These are phyloP conservation scores for Danio rerio DNA, from an alignment of 2,113 vertebrate species.

Conservation along the genomic window GRCz12tu NC_133183.1:4338001-4338500, in stretches of 20 bases:
- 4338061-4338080: slow-evolving; percentile 67
- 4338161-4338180: slow-evolving; percentile 8
- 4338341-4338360: no score
- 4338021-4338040: slow-evolving; percentile 63
- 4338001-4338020: slow-evolving; percentile 68
- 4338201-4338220: slow-evolving; percentile 13
- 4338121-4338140: slow-evolving; percentile 39
- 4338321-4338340: no score
- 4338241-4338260: slow-evolving; percentile 35
- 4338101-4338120: slow-evolving; percentile 60
- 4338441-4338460: no score
- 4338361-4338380: no score
- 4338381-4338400: no score
- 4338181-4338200: slow-evolving; percentile 22
- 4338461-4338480: no score
- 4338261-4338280: slow-evolving; percentile 23
- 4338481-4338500: no score
- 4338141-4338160: slow-evolving; percentile 47
- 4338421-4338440: no score
- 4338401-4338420: no score
- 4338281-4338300: slow-evolving; percentile 3
- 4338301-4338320: not conserved
- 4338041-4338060: slow-evolving; percentile 68
- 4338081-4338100: slow-evolving; percentile 52
- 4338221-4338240: slow-evolving; percentile 24